Conservation (phyloP, 2,888 invertebrate genomes). For the Heteromurus nitidus region DNA sequence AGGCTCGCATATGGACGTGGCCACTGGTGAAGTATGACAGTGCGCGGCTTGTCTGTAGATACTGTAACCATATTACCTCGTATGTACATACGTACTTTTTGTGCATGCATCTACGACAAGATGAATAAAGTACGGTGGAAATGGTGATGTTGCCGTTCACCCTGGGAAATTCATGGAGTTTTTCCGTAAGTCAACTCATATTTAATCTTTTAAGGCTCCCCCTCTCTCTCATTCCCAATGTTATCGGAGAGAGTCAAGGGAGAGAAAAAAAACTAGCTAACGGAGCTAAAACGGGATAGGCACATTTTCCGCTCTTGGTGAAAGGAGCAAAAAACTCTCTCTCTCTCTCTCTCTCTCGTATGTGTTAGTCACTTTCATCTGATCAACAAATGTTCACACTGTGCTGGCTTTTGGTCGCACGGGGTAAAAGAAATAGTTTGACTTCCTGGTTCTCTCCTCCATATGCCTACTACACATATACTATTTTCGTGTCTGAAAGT, state of each 20-base stretch:
- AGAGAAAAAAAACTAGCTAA: background rate
- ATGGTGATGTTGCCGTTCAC: constrained; percentile 31
- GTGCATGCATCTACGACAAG: background rate
- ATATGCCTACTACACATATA: no score
- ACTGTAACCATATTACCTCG: background rate
- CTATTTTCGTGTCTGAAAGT: background rate
- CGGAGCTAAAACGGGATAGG: background rate
- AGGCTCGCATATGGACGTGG: no score
- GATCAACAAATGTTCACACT: constrained; percentile 30
- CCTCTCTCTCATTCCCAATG: constrained; percentile 46
- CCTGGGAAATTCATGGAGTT: constrained; percentile 62
- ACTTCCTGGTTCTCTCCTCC: background rate
- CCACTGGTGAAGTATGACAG: no score
- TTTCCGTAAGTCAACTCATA: constrained; percentile 62
- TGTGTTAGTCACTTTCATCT: background rate
- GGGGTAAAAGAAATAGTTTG: background rate
- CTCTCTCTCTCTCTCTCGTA: background rate
- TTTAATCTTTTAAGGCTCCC: constrained; percentile 64
- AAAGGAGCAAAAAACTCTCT: constrained; percentile 15
- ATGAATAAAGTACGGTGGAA: constrained; percentile 10
- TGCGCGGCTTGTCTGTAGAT: background rate
- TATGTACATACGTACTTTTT: constrained; percentile 5
- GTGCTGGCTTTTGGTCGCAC: no score
- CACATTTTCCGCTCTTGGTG: background rate
- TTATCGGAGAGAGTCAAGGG: no score